These are phyloP conservation scores for Zophobas morio DNA, from an alignment of 1,140 invertebrate genomes.

Conservation along the genomic window DNA sequence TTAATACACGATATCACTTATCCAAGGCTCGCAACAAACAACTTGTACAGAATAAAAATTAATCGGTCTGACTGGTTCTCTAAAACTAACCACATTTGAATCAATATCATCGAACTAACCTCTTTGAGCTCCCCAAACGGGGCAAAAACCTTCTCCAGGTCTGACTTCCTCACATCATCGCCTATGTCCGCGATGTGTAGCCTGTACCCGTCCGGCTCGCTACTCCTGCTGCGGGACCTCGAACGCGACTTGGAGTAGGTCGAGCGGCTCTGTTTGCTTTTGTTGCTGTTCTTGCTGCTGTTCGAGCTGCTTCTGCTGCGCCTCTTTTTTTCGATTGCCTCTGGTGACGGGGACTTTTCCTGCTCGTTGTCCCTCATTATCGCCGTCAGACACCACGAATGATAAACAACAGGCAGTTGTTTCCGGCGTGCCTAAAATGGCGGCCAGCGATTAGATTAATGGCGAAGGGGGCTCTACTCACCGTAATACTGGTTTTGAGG, in stretches of 20 bases:
- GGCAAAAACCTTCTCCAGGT: constrained; percentile 76
- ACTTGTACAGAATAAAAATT: too few relatives aligned
- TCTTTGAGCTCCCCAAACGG: constrained; percentile 78
- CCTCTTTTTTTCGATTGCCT: constrained; percentile 47
- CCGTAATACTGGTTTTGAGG: background rate
- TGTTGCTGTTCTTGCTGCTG: constrained; percentile 53
- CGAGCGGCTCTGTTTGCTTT: constrained; percentile 60
- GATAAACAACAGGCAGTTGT: constrained; percentile 45
- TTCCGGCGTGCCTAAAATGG: constrained; percentile 34
- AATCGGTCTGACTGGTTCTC: too few relatives aligned
- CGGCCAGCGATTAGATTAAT: background rate
- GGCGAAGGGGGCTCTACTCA: background rate
- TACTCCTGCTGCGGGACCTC: constrained; percentile 64
- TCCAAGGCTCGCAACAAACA: too few relatives aligned
- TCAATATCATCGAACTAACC: constrained; percentile 3
- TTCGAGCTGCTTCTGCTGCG: constrained; percentile 60
- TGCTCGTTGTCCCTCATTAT: constrained; percentile 60
- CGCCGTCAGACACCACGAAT: constrained; percentile 1
- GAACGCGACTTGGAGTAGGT: constrained; percentile 62
- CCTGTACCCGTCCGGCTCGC: constrained; percentile 66
- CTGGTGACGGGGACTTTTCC: constrained; percentile 53
- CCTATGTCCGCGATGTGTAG: constrained; percentile 70
- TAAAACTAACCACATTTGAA: too few relatives aligned
- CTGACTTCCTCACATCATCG: constrained; percentile 69
- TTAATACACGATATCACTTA: too few relatives aligned